Conservation (phyloP, 2,113 vertebrate genomes). For the Centropristis striata region DNA sequence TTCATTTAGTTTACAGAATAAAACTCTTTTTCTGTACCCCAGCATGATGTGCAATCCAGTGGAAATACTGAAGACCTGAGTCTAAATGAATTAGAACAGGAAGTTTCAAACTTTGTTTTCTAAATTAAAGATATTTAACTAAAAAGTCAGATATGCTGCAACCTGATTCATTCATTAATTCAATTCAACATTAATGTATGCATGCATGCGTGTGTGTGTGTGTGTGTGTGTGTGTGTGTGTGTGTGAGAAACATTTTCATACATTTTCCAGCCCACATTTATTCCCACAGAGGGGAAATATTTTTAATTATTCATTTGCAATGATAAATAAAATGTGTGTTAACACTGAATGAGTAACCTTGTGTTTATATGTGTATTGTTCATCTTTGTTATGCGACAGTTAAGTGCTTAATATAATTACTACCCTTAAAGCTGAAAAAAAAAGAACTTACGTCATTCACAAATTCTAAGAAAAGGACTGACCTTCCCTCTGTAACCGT, state of each 20-base stretch:
- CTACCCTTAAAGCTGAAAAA: neutral
- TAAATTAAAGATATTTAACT: neutral
- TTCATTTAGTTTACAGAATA: slow-evolving; percentile 19
- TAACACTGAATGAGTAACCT: too few species aligned
- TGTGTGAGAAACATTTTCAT: too few species aligned
- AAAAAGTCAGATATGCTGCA: neutral
- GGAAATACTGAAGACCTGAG: neutral
- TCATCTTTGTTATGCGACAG: too few species aligned
- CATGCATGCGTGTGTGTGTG: too few species aligned
- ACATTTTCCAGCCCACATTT: too few species aligned
- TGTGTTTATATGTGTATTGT: too few species aligned
- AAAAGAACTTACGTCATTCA: neutral
- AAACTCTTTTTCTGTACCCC: neutral
- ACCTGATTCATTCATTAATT: neutral
- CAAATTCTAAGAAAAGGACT: neutral
- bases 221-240: too few species aligned
- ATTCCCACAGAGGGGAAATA: too few species aligned
- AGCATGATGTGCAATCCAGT: neutral
- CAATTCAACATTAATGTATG: neutral
- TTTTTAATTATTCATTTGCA: too few species aligned
- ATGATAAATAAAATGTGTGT: too few species aligned
- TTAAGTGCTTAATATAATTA: too few species aligned
- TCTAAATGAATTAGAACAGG: neutral
- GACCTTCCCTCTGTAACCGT: neutral
- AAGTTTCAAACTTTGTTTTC: neutral